These are phyloP conservation scores for Caretta caretta DNA, from an alignment of 2,113 vertebrate genomes.

Conservation along the genomic window DNA sequence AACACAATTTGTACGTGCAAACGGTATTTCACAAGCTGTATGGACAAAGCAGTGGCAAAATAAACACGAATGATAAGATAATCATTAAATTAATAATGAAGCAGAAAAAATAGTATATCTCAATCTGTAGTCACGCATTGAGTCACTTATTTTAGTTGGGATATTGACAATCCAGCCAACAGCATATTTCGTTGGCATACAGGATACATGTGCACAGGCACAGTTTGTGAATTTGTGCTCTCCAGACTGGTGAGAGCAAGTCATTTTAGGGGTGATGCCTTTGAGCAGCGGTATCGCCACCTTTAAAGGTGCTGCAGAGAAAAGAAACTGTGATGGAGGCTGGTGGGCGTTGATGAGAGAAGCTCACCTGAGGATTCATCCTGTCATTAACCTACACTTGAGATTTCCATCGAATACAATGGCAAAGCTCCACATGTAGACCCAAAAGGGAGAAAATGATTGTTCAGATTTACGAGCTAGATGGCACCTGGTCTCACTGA, in stretches of 20 bases:
- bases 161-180: neutral
- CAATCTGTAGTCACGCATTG: neutral
- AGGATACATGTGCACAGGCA: neutral
- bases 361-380: neutral
- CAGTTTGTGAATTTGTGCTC: neutral
- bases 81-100: neutral
- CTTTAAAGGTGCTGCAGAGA: neutral
- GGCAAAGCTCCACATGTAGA: neutral
- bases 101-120: neutral
- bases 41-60: neutral
- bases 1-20: neutral
- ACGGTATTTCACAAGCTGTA: neutral
- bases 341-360: neutral
- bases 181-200: neutral
- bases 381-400: neutral
- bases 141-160: neutral
- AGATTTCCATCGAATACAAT: neutral
- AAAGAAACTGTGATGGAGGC: neutral
- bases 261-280: neutral
- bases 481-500: neutral
- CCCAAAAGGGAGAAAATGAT: neutral
- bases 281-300: neutral
- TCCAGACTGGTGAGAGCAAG: neutral
- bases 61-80: neutral
- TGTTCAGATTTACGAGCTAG: rapidly evolving